These are phyloP conservation scores for Mnemiopsis leidyi DNA, from an alignment of 37 sponge, comb jelly and placozoan species.

Conservation along the genomic window DNA sequence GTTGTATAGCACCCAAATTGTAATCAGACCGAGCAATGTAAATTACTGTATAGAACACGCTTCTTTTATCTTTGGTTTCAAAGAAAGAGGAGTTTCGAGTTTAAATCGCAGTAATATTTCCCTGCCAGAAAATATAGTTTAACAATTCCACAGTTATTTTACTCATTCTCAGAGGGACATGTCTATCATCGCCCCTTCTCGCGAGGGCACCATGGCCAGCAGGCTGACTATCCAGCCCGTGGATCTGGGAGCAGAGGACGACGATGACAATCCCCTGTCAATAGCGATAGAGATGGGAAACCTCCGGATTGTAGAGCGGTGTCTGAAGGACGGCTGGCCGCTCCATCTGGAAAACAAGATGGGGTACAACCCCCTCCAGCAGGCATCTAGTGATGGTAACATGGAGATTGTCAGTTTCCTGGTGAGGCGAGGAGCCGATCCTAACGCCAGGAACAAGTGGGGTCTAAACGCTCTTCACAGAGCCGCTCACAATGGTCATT, in stretches of 20 bases:
- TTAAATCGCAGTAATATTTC: too few species aligned
- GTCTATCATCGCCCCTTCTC: conserved; percentile 32
- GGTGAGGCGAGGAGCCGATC: conserved; percentile 49
- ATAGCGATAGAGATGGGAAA: conserved; percentile 51
- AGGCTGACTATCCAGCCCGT: conserved; percentile 62
- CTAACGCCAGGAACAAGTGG: conserved; percentile 65
- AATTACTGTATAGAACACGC: too few species aligned
- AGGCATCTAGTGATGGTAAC: conserved; percentile 49
- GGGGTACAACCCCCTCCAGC: conserved; percentile 63
- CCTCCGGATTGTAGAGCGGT: conserved; percentile 36
- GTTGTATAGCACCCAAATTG: too few species aligned
- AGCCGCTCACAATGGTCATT: conserved; percentile 37
- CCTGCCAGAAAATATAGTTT: too few species aligned
- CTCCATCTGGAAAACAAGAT: conserved; percentile 63
- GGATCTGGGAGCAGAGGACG: conserved; percentile 57
- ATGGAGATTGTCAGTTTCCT: conserved; percentile 35
- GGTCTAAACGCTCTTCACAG: conserved; percentile 53
- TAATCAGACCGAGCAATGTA: too few species aligned
- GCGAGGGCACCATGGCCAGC: conserved; percentile 61
- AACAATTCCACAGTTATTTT: too few species aligned
- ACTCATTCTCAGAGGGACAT: neutral
- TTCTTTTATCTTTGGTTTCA: too few species aligned
- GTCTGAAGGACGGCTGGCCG: conserved; percentile 64
- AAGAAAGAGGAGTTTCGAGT: too few species aligned
- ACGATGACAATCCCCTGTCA: conserved; percentile 65